phyloP scores from a whole-genome alignment of 1,140 invertebrate species.

The Drosophila neocordata region DNA sequence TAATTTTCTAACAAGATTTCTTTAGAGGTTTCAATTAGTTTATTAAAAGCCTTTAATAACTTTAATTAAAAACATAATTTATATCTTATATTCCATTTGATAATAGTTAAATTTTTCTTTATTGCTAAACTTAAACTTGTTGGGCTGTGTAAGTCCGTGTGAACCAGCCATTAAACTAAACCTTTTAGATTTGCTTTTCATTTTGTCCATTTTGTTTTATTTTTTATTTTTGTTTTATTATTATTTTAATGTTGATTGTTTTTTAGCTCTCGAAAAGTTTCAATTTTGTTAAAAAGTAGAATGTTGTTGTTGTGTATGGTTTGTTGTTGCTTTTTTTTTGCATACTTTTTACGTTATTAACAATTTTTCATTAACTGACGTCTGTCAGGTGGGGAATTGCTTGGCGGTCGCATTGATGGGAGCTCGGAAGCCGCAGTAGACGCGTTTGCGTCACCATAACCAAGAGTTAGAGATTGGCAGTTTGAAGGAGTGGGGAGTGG shows the following conservation, averaged over 20 bases:
- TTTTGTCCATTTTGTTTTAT: conserved; percentile 4
- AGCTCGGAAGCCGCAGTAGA: neutral
- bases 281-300: conserved; percentile 10
- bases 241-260: conserved; percentile 8
- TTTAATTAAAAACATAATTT: too few species aligned
- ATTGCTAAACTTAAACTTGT: too few species aligned
- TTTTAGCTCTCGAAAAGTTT: conserved; percentile 33
- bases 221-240: neutral
- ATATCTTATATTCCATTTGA: too few species aligned
- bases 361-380: conserved; percentile 33
- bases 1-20: too few species aligned
- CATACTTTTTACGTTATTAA: conserved; percentile 39
- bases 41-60: too few species aligned
- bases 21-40: too few species aligned
- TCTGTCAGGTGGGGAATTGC: conserved; percentile 18
- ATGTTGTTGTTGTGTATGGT: neutral
- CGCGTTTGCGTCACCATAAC: conserved; percentile 1
- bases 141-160: neutral
- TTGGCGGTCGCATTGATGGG: conserved; percentile 7
- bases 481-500: neutral
- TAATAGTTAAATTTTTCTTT: too few species aligned
- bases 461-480: neutral
- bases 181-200: neutral
- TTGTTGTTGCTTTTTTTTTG: conserved; percentile 5
- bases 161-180: neutral